Conservation (phyloP, 2,113 vertebrate genomes). For the Scolopax mira region DNA sequence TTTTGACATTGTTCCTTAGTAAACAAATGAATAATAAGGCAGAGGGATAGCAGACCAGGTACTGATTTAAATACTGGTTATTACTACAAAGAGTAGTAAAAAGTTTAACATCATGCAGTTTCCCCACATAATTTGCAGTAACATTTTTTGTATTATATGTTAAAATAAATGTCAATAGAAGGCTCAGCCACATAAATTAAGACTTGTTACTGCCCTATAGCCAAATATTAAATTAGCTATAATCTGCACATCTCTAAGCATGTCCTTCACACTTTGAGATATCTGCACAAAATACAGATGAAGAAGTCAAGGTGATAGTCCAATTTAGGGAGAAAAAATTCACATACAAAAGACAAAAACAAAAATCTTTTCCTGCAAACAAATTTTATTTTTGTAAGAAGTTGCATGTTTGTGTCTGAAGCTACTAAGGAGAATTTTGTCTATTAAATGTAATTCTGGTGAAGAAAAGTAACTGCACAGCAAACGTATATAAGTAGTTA, state of each 20-base stretch:
- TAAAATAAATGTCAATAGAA: not conserved
- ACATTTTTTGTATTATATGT: not conserved
- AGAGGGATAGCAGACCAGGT: fast-evolving
- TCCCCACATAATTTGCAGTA: not conserved
- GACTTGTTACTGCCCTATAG: not conserved
- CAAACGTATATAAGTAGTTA: not conserved
- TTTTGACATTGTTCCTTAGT: not conserved
- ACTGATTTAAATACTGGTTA: not conserved
- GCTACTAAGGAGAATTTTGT: not conserved
- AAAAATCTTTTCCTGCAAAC: not conserved
- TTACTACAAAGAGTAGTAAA: not conserved
- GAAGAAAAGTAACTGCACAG: not conserved
- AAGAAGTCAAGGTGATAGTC: not conserved
- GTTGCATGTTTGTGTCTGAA: not conserved
- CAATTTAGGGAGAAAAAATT: not conserved
- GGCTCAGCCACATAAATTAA: not conserved
- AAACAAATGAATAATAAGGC: not conserved
- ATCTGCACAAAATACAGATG: not conserved
- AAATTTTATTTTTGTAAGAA: not conserved
- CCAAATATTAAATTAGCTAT: not conserved
- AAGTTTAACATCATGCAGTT: not conserved
- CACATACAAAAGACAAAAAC: not conserved
- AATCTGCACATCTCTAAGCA: not conserved
- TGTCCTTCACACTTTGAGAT: not conserved
- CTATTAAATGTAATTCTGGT: not conserved